Evolutionary conservation across 1,140 invertebrate genomes (phyloP), one percentile per base, ranked within the genome.

Genomic region (Orius laevigatus): DNA sequence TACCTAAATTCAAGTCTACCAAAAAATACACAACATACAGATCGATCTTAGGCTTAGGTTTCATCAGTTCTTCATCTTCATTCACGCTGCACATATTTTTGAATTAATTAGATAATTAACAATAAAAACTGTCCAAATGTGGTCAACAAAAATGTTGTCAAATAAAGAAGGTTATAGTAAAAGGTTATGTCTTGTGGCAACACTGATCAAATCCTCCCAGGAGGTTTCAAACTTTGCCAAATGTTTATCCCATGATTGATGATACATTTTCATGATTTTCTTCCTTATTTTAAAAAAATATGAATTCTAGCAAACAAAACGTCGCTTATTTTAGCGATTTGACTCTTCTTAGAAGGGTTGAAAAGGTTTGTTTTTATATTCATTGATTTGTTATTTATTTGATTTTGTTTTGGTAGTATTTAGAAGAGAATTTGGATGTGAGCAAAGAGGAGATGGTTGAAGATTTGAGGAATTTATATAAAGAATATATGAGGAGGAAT

Each of bases 401-500:
- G 15, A 18, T 15, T 48, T 48, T 48, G 32, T 39, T 55, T 36
- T 34, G n/a, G n/a, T n/a, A 79, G 68, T 80, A 80, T 60, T 66
- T 81, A 36, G 75, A 75, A 50, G 76, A 79, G 56, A 78, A 79
- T 63, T 74, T 78, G 52, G 73, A 78, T 53, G 71, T 83, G 46
- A 76, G 82, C 70, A 73, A 81, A 25, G 72, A 74, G 55, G 72
- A 75, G 59, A 81, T 84, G 78, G 76, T 78, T 55, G 74, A 76
- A 59, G 68, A 72, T 55, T 67, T 84, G 25, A 76, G 78, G 66
- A 72, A 69, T 58, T 71, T 71, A 55, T 81, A 78, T 62, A 69
- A 71, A 14, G 79, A 84, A 55, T 84, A 84, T 63, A 69, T 67
- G 42, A 72, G 70, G 58, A 78, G 73, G 57, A 81, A 80, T 62